Percentiles rank a stretch among this genome's conserved stretches.
Evolutionary conservation across 1,140 invertebrate genomes (phyloP).

Genomic region (Steinernema khuongi): DNA sequence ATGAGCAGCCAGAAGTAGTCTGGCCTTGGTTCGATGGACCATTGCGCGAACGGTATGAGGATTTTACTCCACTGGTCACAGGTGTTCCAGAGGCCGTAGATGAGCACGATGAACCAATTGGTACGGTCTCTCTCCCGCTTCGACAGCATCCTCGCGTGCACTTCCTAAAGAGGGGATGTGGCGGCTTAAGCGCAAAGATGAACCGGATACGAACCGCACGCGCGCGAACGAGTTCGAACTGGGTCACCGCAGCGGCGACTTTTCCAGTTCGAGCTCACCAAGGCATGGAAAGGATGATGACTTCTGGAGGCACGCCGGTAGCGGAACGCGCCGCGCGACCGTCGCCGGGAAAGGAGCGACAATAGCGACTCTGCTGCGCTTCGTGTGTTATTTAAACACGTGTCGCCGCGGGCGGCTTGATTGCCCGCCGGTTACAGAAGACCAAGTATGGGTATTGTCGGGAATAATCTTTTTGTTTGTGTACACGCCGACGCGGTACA

Average conservation of each 20-base stretch:
- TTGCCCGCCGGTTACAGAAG: too few relatives aligned
- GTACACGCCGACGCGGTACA: not conserved
- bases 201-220: not conserved
- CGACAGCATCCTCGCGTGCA: not conserved
- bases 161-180: too few relatives aligned
- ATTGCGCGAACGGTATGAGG: constrained; percentile 38
- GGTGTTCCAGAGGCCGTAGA: constrained; percentile 37
- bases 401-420: not conserved
- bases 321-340: too few relatives aligned
- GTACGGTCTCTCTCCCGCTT: constrained; percentile 24
- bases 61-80: constrained; percentile 42
- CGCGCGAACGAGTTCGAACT: not conserved
- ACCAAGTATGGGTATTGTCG: not conserved
- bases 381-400: constrained; percentile 13
- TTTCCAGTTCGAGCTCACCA: too few relatives aligned
- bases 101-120: constrained; percentile 27
- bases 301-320: too few relatives aligned
- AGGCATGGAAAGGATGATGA: too few relatives aligned
- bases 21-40: constrained; percentile 36
- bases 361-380: not conserved
- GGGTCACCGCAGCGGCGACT: too few relatives aligned
- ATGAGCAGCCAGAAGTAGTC: constrained; percentile 33
- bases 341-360: too few relatives aligned
- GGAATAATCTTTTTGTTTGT: constrained; percentile 3
- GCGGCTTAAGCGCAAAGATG: not conserved